A percentile compares a stretch with the other conserved stretches of the same genome.
Conservation (phyloP, 2,888 invertebrate species). For the Metalampra italica region DNA sequence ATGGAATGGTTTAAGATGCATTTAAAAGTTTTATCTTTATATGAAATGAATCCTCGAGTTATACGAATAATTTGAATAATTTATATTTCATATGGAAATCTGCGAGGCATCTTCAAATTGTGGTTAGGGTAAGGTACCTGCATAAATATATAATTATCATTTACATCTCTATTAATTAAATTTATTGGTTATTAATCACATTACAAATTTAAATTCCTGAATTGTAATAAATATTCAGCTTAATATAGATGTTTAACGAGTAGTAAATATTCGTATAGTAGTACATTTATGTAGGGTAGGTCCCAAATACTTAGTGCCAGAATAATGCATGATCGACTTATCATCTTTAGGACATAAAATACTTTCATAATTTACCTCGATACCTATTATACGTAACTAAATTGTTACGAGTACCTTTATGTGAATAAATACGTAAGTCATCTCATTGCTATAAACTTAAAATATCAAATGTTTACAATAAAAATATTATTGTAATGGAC, state of each 20-base stretch:
- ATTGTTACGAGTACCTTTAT: too few relatives aligned
- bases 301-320: too few relatives aligned
- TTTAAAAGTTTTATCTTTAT: slow-evolving; percentile 23
- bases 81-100: background rate
- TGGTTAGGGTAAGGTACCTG: background rate
- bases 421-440: too few relatives aligned
- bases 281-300: too few relatives aligned
- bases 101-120: background rate
- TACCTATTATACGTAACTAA: too few relatives aligned
- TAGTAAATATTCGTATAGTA: too few relatives aligned
- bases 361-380: too few relatives aligned
- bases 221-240: background rate
- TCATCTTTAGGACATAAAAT: too few relatives aligned
- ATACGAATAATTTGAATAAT: background rate
- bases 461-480: background rate
- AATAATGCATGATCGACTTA: too few relatives aligned
- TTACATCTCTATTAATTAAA: background rate
- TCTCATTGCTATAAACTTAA: background rate
- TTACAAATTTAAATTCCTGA: background rate
- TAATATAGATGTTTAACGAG: background rate
- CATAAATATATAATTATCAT: background rate
- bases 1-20: slow-evolving; percentile 29
- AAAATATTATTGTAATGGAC: background rate
- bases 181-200: background rate
- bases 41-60: background rate